Percentiles rank a stretch among this genome's conserved stretches.
phyloP scores from a whole-genome alignment of 2,113 vertebrate genomes.

The Spizaetus ornatus region DNA sequence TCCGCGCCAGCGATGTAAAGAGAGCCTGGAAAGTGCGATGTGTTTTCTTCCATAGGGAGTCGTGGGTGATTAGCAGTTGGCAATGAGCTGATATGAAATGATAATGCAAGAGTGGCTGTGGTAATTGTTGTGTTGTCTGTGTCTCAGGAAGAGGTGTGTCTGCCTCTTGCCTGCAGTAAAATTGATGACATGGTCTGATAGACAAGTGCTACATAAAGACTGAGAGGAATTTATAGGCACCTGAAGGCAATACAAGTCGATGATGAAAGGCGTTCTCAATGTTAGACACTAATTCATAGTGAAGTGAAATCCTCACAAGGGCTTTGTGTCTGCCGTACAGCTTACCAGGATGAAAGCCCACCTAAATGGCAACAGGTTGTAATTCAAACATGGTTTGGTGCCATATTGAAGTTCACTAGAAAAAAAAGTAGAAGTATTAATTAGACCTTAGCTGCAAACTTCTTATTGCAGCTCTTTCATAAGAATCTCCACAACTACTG shows the following conservation, averaged over 20 bases:
- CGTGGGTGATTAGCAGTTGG: slow-evolving; percentile 54
- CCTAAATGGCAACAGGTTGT: slow-evolving; percentile 49
- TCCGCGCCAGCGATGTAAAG: background rate
- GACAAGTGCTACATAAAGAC: slow-evolving; percentile 74
- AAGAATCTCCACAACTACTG: background rate
- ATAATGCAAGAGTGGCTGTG: slow-evolving; percentile 63
- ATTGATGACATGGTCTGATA: slow-evolving; percentile 78
- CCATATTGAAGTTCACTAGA: slow-evolving; percentile 51
- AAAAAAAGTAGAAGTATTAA: background rate
- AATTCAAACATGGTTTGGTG: slow-evolving; percentile 41
- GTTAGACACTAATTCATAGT: slow-evolving; percentile 73
- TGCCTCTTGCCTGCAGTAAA: slow-evolving; percentile 76
- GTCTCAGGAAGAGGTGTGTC: slow-evolving; percentile 74
- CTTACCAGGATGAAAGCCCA: slow-evolving; percentile 65
- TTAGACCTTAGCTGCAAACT: background rate
- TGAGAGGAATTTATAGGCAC: slow-evolving; percentile 76
- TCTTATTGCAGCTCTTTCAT: background rate
- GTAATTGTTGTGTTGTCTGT: slow-evolving; percentile 74
- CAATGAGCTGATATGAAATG: slow-evolving; percentile 59
- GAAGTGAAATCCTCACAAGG: slow-evolving; percentile 67
- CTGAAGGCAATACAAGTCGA: slow-evolving; percentile 74
- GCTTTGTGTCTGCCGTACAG: slow-evolving; percentile 53
- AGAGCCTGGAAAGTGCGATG: background rate
- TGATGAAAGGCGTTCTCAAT: slow-evolving; percentile 73
- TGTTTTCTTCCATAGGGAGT: background rate